These are phyloP conservation scores for Hydrolagus affinis DNA, from an alignment of 2,113 vertebrate species.

Conservation along the genomic window DNA sequence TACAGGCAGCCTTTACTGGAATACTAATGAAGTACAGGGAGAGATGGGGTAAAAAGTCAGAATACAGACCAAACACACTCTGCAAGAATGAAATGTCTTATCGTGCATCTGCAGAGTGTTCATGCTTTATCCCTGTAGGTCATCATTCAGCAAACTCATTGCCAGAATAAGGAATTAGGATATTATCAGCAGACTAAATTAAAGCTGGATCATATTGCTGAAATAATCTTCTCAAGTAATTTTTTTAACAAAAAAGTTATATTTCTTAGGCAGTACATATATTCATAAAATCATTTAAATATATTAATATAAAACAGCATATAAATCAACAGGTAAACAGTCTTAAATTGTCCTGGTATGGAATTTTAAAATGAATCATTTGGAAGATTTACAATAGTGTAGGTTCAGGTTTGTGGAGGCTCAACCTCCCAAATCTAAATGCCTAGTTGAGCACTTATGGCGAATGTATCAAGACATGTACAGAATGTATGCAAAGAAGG, in stretches of 20 bases:
- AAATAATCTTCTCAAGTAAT: background rate
- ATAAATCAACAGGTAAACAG: background rate
- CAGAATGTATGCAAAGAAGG: no score
- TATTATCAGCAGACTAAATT: background rate
- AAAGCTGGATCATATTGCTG: background rate
- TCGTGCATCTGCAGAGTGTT: slow-evolving; percentile 44
- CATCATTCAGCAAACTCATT: background rate
- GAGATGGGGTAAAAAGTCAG: slow-evolving; percentile 45
- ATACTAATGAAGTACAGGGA: slow-evolving; percentile 65
- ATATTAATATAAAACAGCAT: background rate
- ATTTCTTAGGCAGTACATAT: background rate
- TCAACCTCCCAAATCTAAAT: no score
- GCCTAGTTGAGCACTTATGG: no score
- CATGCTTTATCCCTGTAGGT: slow-evolving; percentile 34
- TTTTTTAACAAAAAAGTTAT: background rate
- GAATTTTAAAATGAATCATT: no score
- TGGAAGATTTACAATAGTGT: no score
- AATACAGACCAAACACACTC: slow-evolving; percentile 44
- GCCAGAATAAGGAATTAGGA: background rate
- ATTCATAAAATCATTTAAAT: background rate
- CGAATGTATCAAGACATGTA: no score
- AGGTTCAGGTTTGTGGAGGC: no score
- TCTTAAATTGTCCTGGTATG: background rate
- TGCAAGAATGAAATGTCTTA: slow-evolving; percentile 43
- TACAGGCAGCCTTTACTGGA: slow-evolving; percentile 56